Conservation (phyloP, 2,888 invertebrate species). For the Catonia carolina region DNA sequence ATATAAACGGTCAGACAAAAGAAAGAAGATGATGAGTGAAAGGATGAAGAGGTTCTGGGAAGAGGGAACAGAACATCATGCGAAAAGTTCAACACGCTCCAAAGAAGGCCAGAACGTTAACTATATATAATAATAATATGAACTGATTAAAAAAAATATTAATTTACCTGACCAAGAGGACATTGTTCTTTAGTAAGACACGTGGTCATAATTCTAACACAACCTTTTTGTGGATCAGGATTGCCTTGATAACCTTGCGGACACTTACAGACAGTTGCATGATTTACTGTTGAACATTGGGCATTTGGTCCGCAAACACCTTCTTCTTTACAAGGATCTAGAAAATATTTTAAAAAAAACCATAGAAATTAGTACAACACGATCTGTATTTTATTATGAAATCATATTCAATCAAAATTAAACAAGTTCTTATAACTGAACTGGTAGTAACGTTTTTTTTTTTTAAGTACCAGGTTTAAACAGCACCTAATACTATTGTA, state of each 20-base stretch:
- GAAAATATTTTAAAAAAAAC: conserved; percentile 19
- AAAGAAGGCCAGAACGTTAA: too few relatives aligned
- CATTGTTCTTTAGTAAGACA: conserved; percentile 66
- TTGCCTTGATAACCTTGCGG: conserved; percentile 80
- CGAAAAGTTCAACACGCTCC: too few relatives aligned
- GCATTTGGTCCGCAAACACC: conserved; percentile 80
- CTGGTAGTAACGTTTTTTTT: too few relatives aligned
- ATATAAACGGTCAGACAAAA: too few relatives aligned
- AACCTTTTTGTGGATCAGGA: conserved; percentile 82
- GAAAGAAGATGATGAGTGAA: too few relatives aligned
- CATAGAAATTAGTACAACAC: neutral
- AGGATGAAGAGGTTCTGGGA: too few relatives aligned
- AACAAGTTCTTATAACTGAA: too few relatives aligned
- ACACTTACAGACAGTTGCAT: conserved; percentile 70
- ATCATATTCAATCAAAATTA: neutral
- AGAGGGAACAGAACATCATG: too few relatives aligned
- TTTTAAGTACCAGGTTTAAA: too few relatives aligned
- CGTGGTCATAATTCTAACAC: conserved; percentile 68
- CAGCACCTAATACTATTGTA: too few relatives aligned
- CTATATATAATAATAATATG: too few relatives aligned
- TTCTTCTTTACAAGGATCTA: conserved; percentile 68
- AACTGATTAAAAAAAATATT: neutral
- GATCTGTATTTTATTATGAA: neutral
- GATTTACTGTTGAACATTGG: conserved; percentile 66
- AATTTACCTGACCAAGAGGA: conserved; percentile 55